These are phyloP conservation scores for Epinephelus lanceolatus DNA, from an alignment of 2,113 vertebrate genomes.

Conservation along the genomic window DNA sequence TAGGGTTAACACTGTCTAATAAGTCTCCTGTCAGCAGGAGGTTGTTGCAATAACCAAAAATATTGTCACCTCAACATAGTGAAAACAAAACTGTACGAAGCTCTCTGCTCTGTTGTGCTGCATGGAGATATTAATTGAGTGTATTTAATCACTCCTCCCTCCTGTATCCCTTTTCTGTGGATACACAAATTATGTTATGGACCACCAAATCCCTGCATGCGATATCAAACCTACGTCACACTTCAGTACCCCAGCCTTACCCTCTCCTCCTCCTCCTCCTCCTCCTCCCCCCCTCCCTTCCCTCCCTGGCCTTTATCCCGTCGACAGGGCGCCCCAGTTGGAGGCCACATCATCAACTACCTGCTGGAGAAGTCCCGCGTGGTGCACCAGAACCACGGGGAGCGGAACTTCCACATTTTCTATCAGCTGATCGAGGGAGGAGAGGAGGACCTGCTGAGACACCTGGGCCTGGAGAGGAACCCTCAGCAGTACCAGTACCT, in stretches of 20 bases:
- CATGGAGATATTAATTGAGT: background rate
- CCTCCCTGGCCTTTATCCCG: constrained; percentile 46
- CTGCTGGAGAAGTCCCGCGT: constrained; percentile 98
- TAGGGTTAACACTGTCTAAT: background rate
- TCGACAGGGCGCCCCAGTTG: constrained; percentile 93
- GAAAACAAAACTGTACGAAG: background rate
- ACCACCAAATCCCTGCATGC: constrained; percentile 41
- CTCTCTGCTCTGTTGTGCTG: too few relatives aligned
- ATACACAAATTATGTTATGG: background rate
- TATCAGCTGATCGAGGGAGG: constrained; percentile 98
- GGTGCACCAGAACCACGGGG: constrained; percentile 96
- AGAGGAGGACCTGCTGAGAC: constrained; percentile 92
- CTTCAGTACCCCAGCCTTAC: constrained; percentile 73
- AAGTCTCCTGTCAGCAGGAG: background rate
- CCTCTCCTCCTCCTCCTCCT: constrained; percentile 53
- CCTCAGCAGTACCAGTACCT: constrained; percentile 96
- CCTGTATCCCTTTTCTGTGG: background rate
- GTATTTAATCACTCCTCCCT: background rate
- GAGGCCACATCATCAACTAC: constrained; percentile 99
- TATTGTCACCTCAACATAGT: background rate
- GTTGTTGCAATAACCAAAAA: too few relatives aligned
- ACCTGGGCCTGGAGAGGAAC: constrained; percentile 93
- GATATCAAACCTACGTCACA: constrained; percentile 31
- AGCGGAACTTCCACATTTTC: constrained; percentile 99
- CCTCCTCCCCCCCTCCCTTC: background rate